Base-by-base conservation (phyloP, 64 coral and sea anemone genomes). In the Platygyra sinensis region DNA sequence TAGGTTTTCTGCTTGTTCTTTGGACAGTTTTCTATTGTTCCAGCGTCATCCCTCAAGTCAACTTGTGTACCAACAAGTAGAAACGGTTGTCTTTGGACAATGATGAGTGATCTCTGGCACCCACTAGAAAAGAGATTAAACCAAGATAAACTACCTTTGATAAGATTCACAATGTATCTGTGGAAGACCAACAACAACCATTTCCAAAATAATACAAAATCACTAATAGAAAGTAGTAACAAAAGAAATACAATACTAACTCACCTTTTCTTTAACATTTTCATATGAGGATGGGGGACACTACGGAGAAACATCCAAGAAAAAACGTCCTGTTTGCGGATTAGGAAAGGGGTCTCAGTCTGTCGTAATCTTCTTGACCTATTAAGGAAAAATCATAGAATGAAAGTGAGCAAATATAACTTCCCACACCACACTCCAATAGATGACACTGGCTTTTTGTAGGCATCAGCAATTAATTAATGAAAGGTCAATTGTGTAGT, bases 231-330 rank as follows among this genome's bases (percentile, higher is more conserved):
- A 57, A 57, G 42, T 46, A 57, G 54, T n/a, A 57, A 57, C 15
- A n/a, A 16, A 12, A 57, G 10, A 57, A 57, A 57, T 3, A 36
- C 33, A 36, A 57, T 57, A 12, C 54, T 13, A 14, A 10, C 65
- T 79, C 64, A 98, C 96, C 96, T 98, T 98, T 92, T 98, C 96
- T 91, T 98, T 98, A 30, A 98, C 96, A 89, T 98, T 98, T 98
- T 98, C 96, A 82, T 94, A 98, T 73, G 96, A 98, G 63, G 96
- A 90, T 62, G 96, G 96, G n/a, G 33, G 96, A 98, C 52, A 98
- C 96, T 86, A 98, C 96, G 83, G 96, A 98, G 88, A 98, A 98
- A 94, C 96, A 98, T 7, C 94, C 96, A 76, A 98, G 89, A n/a
- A 62, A 98, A 98, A 24, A 98, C 96, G 80, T 98, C n/a, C 96